A percentile compares a stretch with the other conserved stretches of the same genome.
Conservation (phyloP, 2,113 vertebrate genomes). For the Poecilia latipinna region DNA sequence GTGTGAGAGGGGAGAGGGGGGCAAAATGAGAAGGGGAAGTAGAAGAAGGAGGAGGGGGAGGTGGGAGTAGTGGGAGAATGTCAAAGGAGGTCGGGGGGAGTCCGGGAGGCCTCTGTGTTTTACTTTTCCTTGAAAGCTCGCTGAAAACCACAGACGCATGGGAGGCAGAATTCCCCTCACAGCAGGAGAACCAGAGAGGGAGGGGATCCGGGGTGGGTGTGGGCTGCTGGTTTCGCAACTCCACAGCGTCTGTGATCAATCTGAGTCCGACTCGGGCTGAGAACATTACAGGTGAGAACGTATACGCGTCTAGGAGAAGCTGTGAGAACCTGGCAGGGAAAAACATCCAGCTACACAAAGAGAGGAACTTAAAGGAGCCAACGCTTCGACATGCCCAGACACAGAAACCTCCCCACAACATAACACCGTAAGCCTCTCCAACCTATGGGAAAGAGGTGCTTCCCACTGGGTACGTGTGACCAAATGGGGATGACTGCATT, state of each 20-base stretch:
- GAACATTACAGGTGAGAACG: constrained; percentile 18
- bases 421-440: constrained; percentile 35
- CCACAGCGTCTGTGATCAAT: constrained; percentile 47
- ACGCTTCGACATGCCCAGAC: constrained; percentile 41
- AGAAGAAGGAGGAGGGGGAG: constrained; percentile 3
- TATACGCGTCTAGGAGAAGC: not conserved
- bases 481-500: not conserved
- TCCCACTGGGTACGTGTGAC: constrained; percentile 48
- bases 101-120: constrained; percentile 70
- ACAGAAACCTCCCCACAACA: constrained; percentile 28
- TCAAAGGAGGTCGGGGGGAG: constrained; percentile 10
- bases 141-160: constrained; percentile 79
- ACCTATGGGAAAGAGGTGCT: constrained; percentile 63
- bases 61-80: constrained; percentile 15
- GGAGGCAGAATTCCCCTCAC: constrained; percentile 75
- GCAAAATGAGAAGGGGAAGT: constrained; percentile 30
- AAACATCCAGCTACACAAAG: constrained; percentile 31
- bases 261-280: constrained; percentile 26
- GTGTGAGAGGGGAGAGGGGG: constrained; percentile 26
- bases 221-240: constrained; percentile 33
- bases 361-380: constrained; percentile 47
- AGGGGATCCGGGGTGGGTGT: not conserved
- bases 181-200: constrained; percentile 31
- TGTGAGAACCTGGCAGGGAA: constrained; percentile 44
- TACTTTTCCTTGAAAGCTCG: constrained; percentile 79